phyloP scores from a whole-genome alignment of 2,797 vertebrate genomes.

The Acipenser transmontanus region DNA sequence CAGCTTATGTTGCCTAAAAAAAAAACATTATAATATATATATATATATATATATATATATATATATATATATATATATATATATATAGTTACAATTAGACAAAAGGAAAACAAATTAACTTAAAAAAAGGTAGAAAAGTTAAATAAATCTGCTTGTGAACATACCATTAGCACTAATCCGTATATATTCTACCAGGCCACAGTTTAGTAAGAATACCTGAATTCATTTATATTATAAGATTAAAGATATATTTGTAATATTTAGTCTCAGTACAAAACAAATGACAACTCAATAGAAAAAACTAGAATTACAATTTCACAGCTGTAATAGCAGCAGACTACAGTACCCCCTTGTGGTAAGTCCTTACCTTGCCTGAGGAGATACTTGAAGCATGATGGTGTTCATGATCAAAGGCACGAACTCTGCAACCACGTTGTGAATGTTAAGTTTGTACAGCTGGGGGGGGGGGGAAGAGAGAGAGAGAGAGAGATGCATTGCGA shows the following conservation, averaged over 20 bases:
- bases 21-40: slow-evolving; percentile 6
- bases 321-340: neutral
- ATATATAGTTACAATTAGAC: too few relatives aligned
- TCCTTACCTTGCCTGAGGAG: slow-evolving; percentile 85
- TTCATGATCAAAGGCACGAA: slow-evolving; percentile 98
- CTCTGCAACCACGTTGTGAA: slow-evolving; percentile 95
- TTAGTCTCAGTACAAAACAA: neutral
- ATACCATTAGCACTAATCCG: too few relatives aligned
- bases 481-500: too few relatives aligned
- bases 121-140: too few relatives aligned
- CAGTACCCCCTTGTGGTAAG: neutral
- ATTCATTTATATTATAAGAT: too few relatives aligned
- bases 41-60: neutral
- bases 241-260: too few relatives aligned
- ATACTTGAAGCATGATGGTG: slow-evolving; percentile 96
- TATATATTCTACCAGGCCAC: too few relatives aligned
- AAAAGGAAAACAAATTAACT: neutral
- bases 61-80: too few relatives aligned
- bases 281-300: neutral
- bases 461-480: slow-evolving; percentile 18
- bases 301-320: neutral
- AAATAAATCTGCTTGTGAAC: too few relatives aligned
- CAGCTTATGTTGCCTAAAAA: slow-evolving; percentile 89
- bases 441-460: slow-evolving; percentile 95
- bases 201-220: too few relatives aligned